A percentile compares a stretch with the other conserved stretches of the same genome.
Evolutionary conservation across 2,888 invertebrate genomes (phyloP).

Genomic region (Disparrhopalites patrizii): DNA sequence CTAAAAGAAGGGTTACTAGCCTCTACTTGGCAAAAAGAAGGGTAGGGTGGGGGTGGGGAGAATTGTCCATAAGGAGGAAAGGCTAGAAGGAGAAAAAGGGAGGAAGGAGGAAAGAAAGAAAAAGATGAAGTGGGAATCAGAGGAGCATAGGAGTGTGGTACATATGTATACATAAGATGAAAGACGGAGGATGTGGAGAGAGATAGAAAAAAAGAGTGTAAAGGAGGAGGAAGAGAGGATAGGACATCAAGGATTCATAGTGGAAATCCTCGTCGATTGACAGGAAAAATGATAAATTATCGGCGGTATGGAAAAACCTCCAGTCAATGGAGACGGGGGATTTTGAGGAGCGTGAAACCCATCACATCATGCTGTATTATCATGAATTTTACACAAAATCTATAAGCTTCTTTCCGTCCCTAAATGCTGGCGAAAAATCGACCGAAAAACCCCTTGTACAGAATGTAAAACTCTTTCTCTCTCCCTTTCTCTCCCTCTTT

Average conservation of each 20-base stretch:
- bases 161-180: too few relatives aligned
- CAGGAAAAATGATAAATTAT: slow-evolving; percentile 48
- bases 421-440: slow-evolving; percentile 27
- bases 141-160: neutral
- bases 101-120: neutral
- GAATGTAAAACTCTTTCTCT: slow-evolving; percentile 2
- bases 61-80: too few relatives aligned
- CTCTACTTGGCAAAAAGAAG: too few relatives aligned
- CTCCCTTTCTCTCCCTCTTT: neutral
- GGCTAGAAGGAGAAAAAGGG: too few relatives aligned
- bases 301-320: slow-evolving; percentile 29
- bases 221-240: slow-evolving; percentile 20
- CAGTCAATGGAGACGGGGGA: slow-evolving; percentile 30
- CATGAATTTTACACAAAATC: slow-evolving; percentile 40
- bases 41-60: too few relatives aligned
- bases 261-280: slow-evolving; percentile 43
- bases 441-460: too few relatives aligned
- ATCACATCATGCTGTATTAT: slow-evolving; percentile 34
- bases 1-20: too few relatives aligned
- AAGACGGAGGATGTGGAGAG: too few relatives aligned
- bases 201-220: slow-evolving; percentile 1
- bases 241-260: slow-evolving; percentile 38
- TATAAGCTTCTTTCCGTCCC: slow-evolving; percentile 30
- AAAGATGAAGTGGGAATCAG: neutral
- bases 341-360: slow-evolving; percentile 39